phyloP scores from a whole-genome alignment of 2,888 invertebrate species.

The Orchesellides sinensis region DNA sequence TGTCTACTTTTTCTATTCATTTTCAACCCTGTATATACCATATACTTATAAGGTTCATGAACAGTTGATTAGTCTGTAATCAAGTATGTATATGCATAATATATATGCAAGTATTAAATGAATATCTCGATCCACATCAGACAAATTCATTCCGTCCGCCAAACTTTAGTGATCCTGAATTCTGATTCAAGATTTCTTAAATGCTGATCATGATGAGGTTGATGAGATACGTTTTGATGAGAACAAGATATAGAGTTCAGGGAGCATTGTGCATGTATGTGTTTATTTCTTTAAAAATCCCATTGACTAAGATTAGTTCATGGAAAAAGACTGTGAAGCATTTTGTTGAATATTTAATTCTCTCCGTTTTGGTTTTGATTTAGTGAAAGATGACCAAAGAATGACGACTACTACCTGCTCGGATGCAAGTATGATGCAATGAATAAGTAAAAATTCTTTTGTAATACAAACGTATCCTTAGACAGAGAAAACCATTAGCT shows the following conservation, averaged over 20 bases:
- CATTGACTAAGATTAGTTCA: background rate
- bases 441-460: background rate
- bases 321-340: background rate
- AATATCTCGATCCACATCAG: constrained; percentile 10
- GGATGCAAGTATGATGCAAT: background rate
- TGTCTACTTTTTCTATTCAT: background rate
- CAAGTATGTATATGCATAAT: too few relatives aligned
- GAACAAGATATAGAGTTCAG: too few relatives aligned
- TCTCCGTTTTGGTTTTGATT: background rate
- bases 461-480: background rate
- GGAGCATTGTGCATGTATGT: too few relatives aligned
- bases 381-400: constrained; percentile 3
- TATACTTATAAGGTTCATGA: background rate
- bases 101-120: background rate
- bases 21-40: background rate
- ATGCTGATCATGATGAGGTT: background rate
- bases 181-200: constrained; percentile 16
- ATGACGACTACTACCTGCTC: background rate
- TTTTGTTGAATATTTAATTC: background rate
- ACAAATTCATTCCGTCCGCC: constrained; percentile 10
- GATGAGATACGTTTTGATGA: background rate
- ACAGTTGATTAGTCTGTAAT: too few relatives aligned
- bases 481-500: background rate
- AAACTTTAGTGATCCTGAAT: constrained; percentile 10
- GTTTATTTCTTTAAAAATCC: background rate